Percentiles rank a stretch among this genome's conserved stretches.
These are phyloP conservation scores for Drosophila funebris DNA, from an alignment of 1,140 invertebrate species.

Conservation along the genomic window DNA sequence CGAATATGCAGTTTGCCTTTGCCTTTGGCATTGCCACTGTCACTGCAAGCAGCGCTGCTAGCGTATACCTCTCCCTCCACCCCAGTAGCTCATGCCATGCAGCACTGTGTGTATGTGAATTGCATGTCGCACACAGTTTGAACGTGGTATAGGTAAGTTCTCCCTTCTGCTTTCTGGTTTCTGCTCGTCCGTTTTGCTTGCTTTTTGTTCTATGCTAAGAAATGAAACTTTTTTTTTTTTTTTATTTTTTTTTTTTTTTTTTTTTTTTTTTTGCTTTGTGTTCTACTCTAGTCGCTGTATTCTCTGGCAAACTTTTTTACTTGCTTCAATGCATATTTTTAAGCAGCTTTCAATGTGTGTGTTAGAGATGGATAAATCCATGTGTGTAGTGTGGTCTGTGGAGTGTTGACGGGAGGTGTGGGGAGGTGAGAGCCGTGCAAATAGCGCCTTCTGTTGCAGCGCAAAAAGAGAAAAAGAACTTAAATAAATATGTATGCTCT, in stretches of 20 bases:
- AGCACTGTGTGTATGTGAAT: constrained; percentile 42
- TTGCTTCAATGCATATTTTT: constrained; percentile 70
- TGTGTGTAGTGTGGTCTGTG: background rate
- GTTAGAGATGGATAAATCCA: constrained; percentile 4
- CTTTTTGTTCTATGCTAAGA: constrained; percentile 68
- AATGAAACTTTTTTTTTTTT: constrained; percentile 63
- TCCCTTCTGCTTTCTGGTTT: constrained; percentile 66
- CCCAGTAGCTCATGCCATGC: constrained; percentile 14
- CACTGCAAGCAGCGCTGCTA: constrained; percentile 67
- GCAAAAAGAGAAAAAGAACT: constrained; percentile 26
- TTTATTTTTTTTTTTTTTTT: constrained; percentile 53
- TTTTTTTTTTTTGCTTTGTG: constrained; percentile 26
- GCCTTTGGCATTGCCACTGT: constrained; percentile 80
- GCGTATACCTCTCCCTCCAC: background rate
- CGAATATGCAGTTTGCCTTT: constrained; percentile 77
- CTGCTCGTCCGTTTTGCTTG: constrained; percentile 45
- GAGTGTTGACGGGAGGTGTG: background rate
- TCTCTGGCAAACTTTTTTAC: constrained; percentile 53
- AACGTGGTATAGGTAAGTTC: constrained; percentile 79
- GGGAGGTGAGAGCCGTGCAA: constrained; percentile 24
- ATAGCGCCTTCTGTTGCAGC: constrained; percentile 58
- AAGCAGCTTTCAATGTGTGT: constrained; percentile 60
- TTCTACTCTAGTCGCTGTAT: constrained; percentile 49
- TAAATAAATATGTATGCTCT: constrained; percentile 60
- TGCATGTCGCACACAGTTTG: constrained; percentile 71